Evolutionary conservation across 2,113 vertebrate genomes (phyloP).

Genomic region (Hydrochoerus hydrochaeris): DNA sequence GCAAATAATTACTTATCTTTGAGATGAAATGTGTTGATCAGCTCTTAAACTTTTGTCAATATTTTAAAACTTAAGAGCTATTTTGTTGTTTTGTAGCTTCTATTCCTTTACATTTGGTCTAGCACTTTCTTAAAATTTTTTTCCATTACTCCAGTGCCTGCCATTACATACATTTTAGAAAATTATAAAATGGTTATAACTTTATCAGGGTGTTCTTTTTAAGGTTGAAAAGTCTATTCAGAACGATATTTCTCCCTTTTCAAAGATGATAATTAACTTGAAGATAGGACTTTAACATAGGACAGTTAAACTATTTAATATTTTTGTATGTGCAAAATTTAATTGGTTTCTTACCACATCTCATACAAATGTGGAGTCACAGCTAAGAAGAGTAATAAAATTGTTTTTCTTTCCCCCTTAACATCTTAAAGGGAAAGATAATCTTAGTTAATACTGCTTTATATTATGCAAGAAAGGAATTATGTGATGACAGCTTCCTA

Average conservation of each 20-base stretch:
- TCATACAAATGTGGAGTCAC: constrained; percentile 19
- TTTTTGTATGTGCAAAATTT: constrained; percentile 23
- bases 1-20: neutral
- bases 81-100: constrained; percentile 33
- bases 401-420: neutral
- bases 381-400: constrained; percentile 38
- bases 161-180: constrained; percentile 45
- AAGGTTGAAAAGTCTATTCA: constrained; percentile 3
- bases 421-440: neutral
- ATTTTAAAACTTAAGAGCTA: neutral
- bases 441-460: neutral
- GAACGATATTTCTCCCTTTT: neutral
- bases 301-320: constrained; percentile 20
- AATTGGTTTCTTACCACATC: constrained; percentile 1
- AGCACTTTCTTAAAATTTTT: constrained; percentile 34
- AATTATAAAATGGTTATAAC: constrained; percentile 60
- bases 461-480: neutral
- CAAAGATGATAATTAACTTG: neutral
- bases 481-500: neutral
- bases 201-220: constrained; percentile 31
- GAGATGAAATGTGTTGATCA: neutral
- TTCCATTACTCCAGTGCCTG: neutral
- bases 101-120: constrained; percentile 37
- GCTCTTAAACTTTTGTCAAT: neutral
- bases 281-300: neutral